Evolutionary conservation across 1,140 invertebrate genomes (phyloP).

Genomic region (Pseudomyrmex pallidus): DNA sequence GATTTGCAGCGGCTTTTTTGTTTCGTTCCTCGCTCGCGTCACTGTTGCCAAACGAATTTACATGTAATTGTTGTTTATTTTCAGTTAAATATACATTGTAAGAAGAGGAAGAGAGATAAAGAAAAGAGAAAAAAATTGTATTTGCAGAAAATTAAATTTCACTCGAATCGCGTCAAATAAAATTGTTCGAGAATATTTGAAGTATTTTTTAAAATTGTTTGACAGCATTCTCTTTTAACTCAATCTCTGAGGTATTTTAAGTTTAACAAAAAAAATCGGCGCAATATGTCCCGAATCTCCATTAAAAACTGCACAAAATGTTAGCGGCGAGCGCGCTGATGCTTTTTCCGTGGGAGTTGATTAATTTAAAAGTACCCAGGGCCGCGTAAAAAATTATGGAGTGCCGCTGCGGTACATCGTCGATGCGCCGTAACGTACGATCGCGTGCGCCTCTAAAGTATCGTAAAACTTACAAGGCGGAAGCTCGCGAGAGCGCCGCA

Average conservation of each 20-base stretch:
- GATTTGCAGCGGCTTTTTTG: constrained; percentile 3
- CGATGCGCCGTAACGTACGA: constrained; percentile 54
- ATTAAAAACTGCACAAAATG: constrained; percentile 11
- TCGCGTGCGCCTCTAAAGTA: constrained; percentile 55
- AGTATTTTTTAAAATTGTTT: background rate
- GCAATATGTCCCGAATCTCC: background rate
- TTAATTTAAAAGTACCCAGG: constrained; percentile 52
- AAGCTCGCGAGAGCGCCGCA: constrained; percentile 38
- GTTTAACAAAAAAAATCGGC: constrained; percentile 3
- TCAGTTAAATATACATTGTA: too few species aligned
- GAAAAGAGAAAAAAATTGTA: too few species aligned
- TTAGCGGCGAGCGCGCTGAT: background rate
- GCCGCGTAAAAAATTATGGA: constrained; percentile 52
- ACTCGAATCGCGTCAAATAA: too few species aligned
- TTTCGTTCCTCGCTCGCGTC: background rate
- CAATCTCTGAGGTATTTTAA: background rate
- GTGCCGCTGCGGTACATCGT: constrained; percentile 43
- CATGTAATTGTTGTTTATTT: background rate
- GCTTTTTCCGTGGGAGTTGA: constrained; percentile 28
- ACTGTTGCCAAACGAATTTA: background rate
- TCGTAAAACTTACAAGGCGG: constrained; percentile 54
- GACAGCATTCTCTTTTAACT: background rate
- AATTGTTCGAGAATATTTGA: background rate
- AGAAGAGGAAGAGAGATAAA: too few species aligned
- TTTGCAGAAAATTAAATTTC: too few species aligned